A percentile compares a stretch with the other conserved stretches of the same genome.
Conservation (phyloP, 2,888 invertebrate genomes). For the Agrenia bidenticulata region DNA sequence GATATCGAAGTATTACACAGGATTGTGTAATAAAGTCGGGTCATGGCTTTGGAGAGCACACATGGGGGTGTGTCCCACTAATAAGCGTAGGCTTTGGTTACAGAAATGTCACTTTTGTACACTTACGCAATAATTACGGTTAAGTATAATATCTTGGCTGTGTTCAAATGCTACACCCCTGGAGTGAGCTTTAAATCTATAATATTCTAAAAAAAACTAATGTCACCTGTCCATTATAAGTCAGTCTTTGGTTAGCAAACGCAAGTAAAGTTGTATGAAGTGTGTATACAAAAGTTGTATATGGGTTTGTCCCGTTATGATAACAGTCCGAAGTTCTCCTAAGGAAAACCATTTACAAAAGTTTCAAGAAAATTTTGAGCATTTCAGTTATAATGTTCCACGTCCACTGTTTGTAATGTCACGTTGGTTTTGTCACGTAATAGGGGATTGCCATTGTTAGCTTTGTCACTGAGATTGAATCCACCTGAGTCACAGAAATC, state of each 20-base stretch:
- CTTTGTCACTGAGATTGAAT: background rate
- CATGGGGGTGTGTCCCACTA: conserved; percentile 25
- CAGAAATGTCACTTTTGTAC: conserved; percentile 42
- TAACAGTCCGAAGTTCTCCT: conserved; percentile 28
- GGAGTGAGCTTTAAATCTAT: conserved; percentile 34
- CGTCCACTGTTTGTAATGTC: conserved; percentile 34
- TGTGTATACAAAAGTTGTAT: conserved; percentile 47
- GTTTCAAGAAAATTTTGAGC: conserved; percentile 34
- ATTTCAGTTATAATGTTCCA: conserved; percentile 28
- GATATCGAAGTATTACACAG: background rate
- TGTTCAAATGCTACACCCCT: conserved; percentile 39
- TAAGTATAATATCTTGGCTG: conserved; percentile 27
- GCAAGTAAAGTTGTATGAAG: conserved; percentile 52
- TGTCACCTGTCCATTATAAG: conserved; percentile 51
- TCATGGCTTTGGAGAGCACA: conserved; percentile 39
- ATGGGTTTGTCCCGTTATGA: conserved; percentile 28
- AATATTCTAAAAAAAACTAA: conserved; percentile 36
- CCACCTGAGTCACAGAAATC: background rate
- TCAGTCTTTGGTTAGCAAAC: conserved; percentile 54
- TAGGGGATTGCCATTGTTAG: conserved; percentile 32
- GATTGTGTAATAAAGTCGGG: conserved; percentile 30
- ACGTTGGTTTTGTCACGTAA: conserved; percentile 24
- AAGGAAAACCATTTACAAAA: conserved; percentile 38
- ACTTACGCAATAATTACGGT: conserved; percentile 33
- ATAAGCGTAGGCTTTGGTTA: conserved; percentile 50